These are phyloP conservation scores for Ceyx cyanopectus DNA, from an alignment of 2,113 vertebrate species.

Conservation along the genomic window DNA sequence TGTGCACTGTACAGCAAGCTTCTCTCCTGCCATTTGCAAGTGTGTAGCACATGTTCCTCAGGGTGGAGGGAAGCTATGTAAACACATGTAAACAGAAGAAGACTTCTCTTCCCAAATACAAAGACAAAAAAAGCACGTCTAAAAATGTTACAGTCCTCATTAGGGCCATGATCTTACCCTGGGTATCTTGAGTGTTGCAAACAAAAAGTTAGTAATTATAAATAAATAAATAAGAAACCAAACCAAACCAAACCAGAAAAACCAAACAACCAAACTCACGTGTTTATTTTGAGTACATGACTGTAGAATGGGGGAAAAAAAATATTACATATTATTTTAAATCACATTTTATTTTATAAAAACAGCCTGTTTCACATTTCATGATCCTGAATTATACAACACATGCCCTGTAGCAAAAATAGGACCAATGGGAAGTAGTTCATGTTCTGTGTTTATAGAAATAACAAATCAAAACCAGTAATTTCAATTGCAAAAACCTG, in stretches of 20 bases:
- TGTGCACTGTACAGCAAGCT: too few species aligned
- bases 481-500: slow-evolving; percentile 53
- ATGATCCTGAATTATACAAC: background rate
- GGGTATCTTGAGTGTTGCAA: background rate
- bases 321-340: background rate
- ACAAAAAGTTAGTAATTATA: background rate
- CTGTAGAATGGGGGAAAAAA: background rate
- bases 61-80: rapidly evolving
- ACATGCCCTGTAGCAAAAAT: slow-evolving; percentile 37
- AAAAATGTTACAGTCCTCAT: background rate
- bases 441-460: slow-evolving; percentile 16
- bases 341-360: slow-evolving; percentile 8
- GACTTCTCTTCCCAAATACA: background rate
- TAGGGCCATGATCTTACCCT: background rate
- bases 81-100: background rate
- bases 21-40: background rate
- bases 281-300: background rate
- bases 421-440: slow-evolving; percentile 36
- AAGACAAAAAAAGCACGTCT: background rate
- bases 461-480: slow-evolving; percentile 69
- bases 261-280: too few species aligned
- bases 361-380: slow-evolving; percentile 52
- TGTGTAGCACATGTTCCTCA: rapidly evolving
- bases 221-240: background rate
- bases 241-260: background rate